Conservation (phyloP, 2,888 invertebrate species). For the Mimumesa dahlbomi region DNA sequence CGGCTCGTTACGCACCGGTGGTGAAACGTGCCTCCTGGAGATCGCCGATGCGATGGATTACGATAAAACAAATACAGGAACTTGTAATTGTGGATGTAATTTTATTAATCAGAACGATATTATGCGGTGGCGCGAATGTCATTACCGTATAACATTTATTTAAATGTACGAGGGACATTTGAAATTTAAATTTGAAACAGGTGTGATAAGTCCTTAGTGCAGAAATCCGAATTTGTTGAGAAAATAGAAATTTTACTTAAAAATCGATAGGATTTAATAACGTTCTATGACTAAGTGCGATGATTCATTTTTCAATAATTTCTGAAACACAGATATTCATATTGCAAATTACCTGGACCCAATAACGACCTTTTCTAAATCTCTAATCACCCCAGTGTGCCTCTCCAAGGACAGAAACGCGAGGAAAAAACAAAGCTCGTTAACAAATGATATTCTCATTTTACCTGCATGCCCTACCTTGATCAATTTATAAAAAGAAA, state of each 20-base stretch:
- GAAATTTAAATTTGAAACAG: too few species aligned
- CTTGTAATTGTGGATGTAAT: slow-evolving; percentile 32
- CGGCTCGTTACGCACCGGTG: slow-evolving; percentile 44
- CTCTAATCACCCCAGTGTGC: slow-evolving; percentile 64
- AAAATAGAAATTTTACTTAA: too few species aligned
- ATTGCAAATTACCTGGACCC: slow-evolving; percentile 66
- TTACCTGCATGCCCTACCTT: slow-evolving; percentile 40
- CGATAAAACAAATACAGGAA: slow-evolving; percentile 35
- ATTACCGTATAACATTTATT: too few species aligned
- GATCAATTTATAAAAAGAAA: too few species aligned
- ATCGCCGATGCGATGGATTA: slow-evolving; percentile 33
- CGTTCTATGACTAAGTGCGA: too few species aligned
- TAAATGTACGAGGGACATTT: too few species aligned
- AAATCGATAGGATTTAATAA: too few species aligned
- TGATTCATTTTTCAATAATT: too few species aligned
- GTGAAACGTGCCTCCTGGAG: slow-evolving; percentile 37
- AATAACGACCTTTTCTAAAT: slow-evolving; percentile 70
- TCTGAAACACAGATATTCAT: too few species aligned
- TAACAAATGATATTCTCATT: slow-evolving; percentile 56
- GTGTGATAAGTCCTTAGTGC: too few species aligned
- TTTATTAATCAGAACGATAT: slow-evolving; percentile 37
- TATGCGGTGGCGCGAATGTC: neutral
- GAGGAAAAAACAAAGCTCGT: slow-evolving; percentile 62
- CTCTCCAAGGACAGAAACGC: slow-evolving; percentile 64
- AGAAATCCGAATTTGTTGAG: too few species aligned